A percentile compares a stretch with the other conserved stretches of the same genome.
phyloP scores from a whole-genome alignment of 2,797 vertebrate genomes.

The Lepidocolaptes lacrymiger region DNA sequence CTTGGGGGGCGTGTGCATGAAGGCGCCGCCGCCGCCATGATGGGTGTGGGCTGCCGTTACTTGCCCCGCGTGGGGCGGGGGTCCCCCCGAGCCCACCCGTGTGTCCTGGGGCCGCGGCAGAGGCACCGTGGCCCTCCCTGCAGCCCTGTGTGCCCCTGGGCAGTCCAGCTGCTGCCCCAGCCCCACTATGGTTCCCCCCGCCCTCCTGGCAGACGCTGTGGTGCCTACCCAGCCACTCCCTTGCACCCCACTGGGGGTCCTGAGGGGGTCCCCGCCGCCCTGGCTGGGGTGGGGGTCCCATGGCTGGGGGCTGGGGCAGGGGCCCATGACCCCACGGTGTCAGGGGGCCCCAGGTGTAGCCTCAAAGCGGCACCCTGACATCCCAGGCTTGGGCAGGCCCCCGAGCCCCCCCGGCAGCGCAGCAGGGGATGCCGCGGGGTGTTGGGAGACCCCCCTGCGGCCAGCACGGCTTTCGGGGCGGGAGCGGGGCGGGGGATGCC shows the following conservation, averaged over 20 bases:
- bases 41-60: not conserved
- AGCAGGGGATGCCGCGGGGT: no score
- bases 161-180: no score
- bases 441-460: rapidly evolving
- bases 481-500: conserved; percentile 18
- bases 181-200: rapidly evolving
- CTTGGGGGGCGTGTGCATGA: not conserved
- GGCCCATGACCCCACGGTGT: rapidly evolving
- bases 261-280: not conserved
- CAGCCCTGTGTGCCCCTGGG: not conserved
- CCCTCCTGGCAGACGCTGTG: not conserved
- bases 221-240: not conserved
- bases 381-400: not conserved
- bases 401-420: no score
- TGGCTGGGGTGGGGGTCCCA: no score
- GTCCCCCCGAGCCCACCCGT: rapidly evolving
- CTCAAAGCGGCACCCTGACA: no score
- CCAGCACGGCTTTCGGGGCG: not conserved
- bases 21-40: not conserved
- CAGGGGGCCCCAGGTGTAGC: not conserved
- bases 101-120: rapidly evolving
- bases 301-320: not conserved
- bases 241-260: not conserved
- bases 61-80: rapidly evolving
- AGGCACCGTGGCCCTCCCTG: rapidly evolving